A percentile compares a stretch with the other conserved stretches of the same genome.
Evolutionary conservation across 64 coral and sea anemone genomes (phyloP).

Genomic region (Actinia equina): DNA sequence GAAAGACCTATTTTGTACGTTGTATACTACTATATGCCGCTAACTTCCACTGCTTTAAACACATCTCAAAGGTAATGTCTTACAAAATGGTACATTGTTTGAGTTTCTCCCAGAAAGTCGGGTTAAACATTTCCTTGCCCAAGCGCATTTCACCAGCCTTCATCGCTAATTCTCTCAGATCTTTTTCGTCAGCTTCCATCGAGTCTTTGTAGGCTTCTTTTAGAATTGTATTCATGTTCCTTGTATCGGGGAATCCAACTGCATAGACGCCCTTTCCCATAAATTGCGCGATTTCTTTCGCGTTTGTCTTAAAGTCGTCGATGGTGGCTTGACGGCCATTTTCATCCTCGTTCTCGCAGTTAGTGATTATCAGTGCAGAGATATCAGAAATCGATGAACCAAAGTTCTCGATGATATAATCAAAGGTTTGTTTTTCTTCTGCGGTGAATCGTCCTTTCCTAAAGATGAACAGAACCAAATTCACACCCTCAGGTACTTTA

Average conservation of each 20-base stretch:
- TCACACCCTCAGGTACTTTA: not conserved
- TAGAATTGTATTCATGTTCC: not conserved
- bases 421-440: constrained; percentile 7
- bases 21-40: no score
- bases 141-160: no score
- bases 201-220: not conserved
- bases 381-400: not conserved
- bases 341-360: not conserved
- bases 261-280: constrained; percentile 23
- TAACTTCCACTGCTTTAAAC: no score
- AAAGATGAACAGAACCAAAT: no score
- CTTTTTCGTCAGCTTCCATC: not conserved
- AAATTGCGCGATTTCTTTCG: not conserved
- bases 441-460: not conserved
- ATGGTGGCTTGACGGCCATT: not conserved
- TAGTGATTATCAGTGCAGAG: constrained; percentile 4
- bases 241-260: constrained; percentile 17
- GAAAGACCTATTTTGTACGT: no score
- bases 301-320: not conserved
- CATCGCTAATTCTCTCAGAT: no score
- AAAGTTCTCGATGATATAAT: not conserved
- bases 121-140: no score
- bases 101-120: no score
- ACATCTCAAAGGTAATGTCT: no score
- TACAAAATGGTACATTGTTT: no score